Evolutionary conservation across 1,140 invertebrate species (phyloP), one percentile per base, ranked within the genome.

Genomic region (Lasaia peninsularis): DNA sequence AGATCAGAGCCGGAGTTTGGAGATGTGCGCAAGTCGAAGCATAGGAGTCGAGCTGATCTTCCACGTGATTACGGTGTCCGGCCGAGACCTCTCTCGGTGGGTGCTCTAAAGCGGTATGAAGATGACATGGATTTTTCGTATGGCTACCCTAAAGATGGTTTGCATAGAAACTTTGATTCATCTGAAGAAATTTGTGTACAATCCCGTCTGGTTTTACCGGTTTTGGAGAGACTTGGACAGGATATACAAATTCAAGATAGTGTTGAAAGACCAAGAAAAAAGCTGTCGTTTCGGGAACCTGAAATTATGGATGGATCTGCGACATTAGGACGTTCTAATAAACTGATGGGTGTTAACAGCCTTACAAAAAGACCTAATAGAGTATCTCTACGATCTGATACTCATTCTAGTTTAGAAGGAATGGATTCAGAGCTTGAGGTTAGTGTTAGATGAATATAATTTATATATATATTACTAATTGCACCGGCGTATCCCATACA

Each of bases 211-310:
- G 66, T 89, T 71, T 69, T 91, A 71, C 78, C 86, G 55, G 63
- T 89, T 69, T 62, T 75, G 63, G 81, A 78, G 67, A 90, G 73
- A 71, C 60, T 73, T 50, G 68, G 69, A 67, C 80, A 70, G 73
- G 88, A 79, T 61, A 71, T 63, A 69, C 83, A 71, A 72, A 74
- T 76, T 59, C 68, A 80, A 68, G 86, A 92, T 58, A 81, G 78
- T 28, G 87, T 89, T 14, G 92, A 94, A 53, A 92, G 93, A 64
- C 95, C 95, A 0, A 89, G 95, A 18, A 97, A 96, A 80, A 97
- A 97, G 72, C 86, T 96, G 0, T 96, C 95, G 0, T 97, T 96
- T 75, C 92, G 95, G 56, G 95, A 96, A 70, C 95, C 95, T 1
- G 95, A 95, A 82, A 93, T 94, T n/a, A 90, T 93, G 58, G 82